Evolutionary conservation across 2,888 invertebrate species (phyloP).

Genomic region (Calephelis perditalis): DNA sequence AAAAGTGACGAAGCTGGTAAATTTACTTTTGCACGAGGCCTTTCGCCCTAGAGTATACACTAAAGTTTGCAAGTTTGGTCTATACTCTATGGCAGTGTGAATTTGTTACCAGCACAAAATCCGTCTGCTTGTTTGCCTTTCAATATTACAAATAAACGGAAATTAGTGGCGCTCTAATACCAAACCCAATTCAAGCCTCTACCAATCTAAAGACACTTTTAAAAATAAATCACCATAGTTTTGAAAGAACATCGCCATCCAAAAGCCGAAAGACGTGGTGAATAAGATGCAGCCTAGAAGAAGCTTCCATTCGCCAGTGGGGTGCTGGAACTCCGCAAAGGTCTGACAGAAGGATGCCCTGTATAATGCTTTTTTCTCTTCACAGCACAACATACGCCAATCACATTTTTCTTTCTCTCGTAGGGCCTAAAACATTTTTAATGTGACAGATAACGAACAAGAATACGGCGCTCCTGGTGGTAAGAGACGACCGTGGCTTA

Average conservation of each 20-base stretch:
- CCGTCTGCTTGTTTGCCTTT: too few relatives aligned
- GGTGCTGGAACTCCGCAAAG: constrained; percentile 90
- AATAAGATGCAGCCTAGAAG: constrained; percentile 76
- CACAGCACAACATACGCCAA: constrained; percentile 93
- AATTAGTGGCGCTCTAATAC: too few relatives aligned
- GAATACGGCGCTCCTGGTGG: too few relatives aligned
- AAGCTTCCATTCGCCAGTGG: constrained; percentile 90
- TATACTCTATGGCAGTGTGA: too few relatives aligned
- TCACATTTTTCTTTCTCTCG: constrained; percentile 95
- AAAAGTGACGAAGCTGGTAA: too few relatives aligned
- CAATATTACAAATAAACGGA: too few relatives aligned
- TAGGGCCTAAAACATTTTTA: constrained; percentile 76
- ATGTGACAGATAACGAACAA: not conserved
- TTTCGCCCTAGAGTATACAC: too few relatives aligned
- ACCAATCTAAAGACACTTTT: not conserved
- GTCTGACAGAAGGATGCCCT: constrained; percentile 96
- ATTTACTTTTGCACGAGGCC: too few relatives aligned
- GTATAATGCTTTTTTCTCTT: constrained; percentile 96
- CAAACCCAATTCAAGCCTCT: too few relatives aligned
- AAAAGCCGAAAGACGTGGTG: constrained; percentile 74
- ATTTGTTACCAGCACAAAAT: too few relatives aligned
- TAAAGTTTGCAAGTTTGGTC: too few relatives aligned
- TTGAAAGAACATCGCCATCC: constrained; percentile 78
- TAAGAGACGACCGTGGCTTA: too few relatives aligned
- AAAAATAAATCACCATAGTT: constrained; percentile 68